Evolutionary conservation across 1,140 invertebrate genomes (phyloP).

Genomic region (Drosophila pruinosa): DNA sequence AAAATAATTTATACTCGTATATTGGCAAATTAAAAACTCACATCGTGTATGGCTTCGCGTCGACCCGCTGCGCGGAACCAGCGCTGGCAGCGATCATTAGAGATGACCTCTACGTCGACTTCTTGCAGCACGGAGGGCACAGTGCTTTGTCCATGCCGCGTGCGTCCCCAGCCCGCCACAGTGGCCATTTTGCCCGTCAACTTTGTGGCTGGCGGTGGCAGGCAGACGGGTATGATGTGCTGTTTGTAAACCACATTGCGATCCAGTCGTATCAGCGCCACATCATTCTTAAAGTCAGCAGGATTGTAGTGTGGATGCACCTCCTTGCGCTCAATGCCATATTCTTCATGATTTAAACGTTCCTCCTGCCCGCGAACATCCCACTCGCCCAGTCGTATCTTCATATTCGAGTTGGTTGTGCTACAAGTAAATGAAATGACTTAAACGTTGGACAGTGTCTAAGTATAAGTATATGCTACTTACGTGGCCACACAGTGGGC

Average conservation of each 20-base stretch:
- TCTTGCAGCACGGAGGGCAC: constrained; percentile 90
- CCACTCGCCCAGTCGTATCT: constrained; percentile 95
- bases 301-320: constrained; percentile 95
- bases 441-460: neutral
- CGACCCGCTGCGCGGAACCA: constrained; percentile 95
- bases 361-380: constrained; percentile 93
- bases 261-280: constrained; percentile 92
- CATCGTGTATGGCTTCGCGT: constrained; percentile 95
- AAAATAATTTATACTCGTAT: no score
- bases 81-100: constrained; percentile 94
- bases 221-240: constrained; percentile 93
- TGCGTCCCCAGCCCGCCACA: constrained; percentile 95
- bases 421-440: constrained; percentile 8
- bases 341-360: constrained; percentile 93
- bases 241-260: constrained; percentile 92
- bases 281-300: constrained; percentile 94
- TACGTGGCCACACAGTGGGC: constrained; percentile 95
- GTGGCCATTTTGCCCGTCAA: constrained; percentile 92
- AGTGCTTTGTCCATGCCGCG: constrained; percentile 91
- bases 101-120: constrained; percentile 94
- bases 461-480: constrained; percentile 83
- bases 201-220: constrained; percentile 89
- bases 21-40: constrained; percentile 79
- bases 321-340: constrained; percentile 93
- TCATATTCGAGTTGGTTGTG: constrained; percentile 92